Evolutionary conservation across 2,888 invertebrate genomes (phyloP).

Genomic region (Stenurella melanura): DNA sequence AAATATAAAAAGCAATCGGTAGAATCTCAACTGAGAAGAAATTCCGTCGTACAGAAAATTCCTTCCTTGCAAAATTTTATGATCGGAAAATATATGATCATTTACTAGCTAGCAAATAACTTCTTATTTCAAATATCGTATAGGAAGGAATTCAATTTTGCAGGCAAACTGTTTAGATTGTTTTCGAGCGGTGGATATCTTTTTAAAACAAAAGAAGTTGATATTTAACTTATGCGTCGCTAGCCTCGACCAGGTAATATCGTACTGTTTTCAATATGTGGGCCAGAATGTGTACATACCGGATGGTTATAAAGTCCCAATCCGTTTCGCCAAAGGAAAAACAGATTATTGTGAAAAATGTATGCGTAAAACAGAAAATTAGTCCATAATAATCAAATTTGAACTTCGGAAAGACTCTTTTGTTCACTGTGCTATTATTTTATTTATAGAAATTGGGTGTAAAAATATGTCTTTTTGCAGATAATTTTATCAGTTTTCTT

Average conservation of each 20-base stretch:
- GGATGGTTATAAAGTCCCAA: too few relatives aligned
- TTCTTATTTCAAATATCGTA: conserved; percentile 7
- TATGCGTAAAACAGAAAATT: too few relatives aligned
- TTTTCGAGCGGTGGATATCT: not conserved
- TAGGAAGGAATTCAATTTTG: conserved; percentile 7
- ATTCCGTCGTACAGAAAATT: not conserved
- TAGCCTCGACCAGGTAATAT: not conserved
- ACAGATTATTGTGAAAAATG: too few relatives aligned
- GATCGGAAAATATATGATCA: conserved; percentile 1
- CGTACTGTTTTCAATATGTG: not conserved
- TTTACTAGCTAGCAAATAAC: conserved; percentile 7
- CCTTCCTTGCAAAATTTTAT: not conserved
- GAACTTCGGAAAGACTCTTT: too few relatives aligned
- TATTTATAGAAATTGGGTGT: too few relatives aligned
- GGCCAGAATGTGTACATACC: too few relatives aligned
- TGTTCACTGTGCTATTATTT: too few relatives aligned
- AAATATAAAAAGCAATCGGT: not conserved
- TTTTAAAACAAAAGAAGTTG: not conserved
- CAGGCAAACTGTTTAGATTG: not conserved
- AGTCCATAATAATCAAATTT: too few relatives aligned
- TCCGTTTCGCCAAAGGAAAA: too few relatives aligned
- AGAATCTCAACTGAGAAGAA: not conserved
- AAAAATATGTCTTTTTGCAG: too few relatives aligned
- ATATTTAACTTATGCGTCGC: conserved; percentile 4
- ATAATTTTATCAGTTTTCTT: too few relatives aligned